Base-by-base conservation (phyloP, 1,140 invertebrate genomes). In the Daktulosphaira vitifoliae region DNA sequence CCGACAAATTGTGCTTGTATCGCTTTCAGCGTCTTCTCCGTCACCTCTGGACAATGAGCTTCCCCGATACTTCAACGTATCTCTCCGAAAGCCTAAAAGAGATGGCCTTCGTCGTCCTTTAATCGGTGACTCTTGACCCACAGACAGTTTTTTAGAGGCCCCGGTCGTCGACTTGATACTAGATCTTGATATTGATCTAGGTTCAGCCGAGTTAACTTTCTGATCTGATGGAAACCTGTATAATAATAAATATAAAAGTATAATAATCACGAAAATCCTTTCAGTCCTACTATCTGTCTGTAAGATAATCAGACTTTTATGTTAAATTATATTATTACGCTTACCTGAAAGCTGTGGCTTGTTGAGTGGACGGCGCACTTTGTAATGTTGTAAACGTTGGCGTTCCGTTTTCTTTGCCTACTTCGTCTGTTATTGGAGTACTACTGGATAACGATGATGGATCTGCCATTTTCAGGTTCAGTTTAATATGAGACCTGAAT, bases 11-110 rank as follows among this genome's bases (percentile, higher is more conserved):
- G 64, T 68, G 48, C 73, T 73, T 26, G 71, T 68, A 8, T 70
- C 67, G 33, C 70, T 71, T 51, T 71, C 73, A 37, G 71, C 56
- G 29, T 71, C 69, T 46, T 73, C 74, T 38, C 69, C 68, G 68
- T 71, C 18, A 68, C n/a, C 48, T 70, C 72, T 68, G 42, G 66
- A 69, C 23, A 52, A 54, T 5, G 65, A 70, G 6, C 65, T 51
- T 2, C 66, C 64, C 13, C 56, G 49, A 38, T 65, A 52, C 26
- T 25, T 53, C 20, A 23, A 8, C 3, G 25, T 29, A 0, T 66
- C 65, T 18, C 44, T 39, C 7, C 50, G 39, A 15, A 53, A 49
- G 16, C 50, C 59, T 49, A 44, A 49, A 1, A 70, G 53, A 5
- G 71, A 70, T 16, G 65, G n/a, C 49, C 68, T 66, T 23, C 70